Base-by-base conservation (phyloP, 2,888 invertebrate genomes). In the Xestia rhomboidea region DNA sequence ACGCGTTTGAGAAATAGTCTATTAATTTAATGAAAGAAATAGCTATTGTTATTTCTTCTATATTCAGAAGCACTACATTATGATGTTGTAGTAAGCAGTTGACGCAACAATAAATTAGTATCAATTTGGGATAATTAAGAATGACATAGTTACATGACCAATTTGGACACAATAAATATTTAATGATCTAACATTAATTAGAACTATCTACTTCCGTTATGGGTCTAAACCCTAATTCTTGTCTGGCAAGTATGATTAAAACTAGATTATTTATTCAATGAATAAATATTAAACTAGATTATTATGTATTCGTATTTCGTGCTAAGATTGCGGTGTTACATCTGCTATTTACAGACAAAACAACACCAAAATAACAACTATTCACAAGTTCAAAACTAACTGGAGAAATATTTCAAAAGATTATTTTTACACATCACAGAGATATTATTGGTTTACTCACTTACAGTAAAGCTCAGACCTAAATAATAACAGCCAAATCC, bases 401-500 rank as follows among this genome's bases (percentile, higher is more conserved):
- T n/a, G n/a, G n/a, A n/a, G n/a, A n/a, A n/a, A n/a, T n/a, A n/a
- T n/a, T n/a, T n/a, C n/a, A n/a, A n/a, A n/a, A n/a, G n/a, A n/a
- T n/a, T n/a, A n/a, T n/a, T n/a, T n/a, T n/a, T n/a, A n/a, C n/a
- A n/a, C n/a, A n/a, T n/a, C n/a, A n/a, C n/a, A n/a, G n/a, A n/a
- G n/a, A n/a, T 66, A 84, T 79, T 74, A 76, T 79, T 70, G 15
- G 44, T 77, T 78, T 44, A 77, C 57, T 82, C 27, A 73, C 57
- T 82, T n/a, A 73, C 41, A 57, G 8, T 21, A 13, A 62, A 24
- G 57, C 57, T 15, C 15, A 21, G 49, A 49, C 8, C 7, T 49
- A 21, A n/a, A 24, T 1, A 13, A 54, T 27, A n/a, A 54, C 54
- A 54, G 13, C 15, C 5, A 1, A 5, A 54, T 6, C 15, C 5